Conservation (phyloP, 1,140 invertebrate genomes). For the Drosophila nigromelanica region DNA sequence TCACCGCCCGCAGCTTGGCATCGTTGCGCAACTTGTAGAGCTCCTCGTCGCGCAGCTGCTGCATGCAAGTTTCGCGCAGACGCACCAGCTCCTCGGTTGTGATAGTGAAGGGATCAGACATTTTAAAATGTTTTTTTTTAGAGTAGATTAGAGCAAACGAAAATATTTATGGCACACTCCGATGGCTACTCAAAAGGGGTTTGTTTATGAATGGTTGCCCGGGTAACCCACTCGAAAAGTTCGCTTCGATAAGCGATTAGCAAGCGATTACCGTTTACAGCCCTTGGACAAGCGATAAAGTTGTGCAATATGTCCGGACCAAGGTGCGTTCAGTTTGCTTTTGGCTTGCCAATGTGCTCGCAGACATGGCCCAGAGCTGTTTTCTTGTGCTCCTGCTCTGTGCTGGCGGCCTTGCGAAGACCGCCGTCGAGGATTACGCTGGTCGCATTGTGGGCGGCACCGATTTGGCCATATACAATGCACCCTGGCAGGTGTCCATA, state of each 20-base stretch:
- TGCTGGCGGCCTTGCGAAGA: not conserved
- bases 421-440: not conserved
- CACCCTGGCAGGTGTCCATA: constrained; percentile 86
- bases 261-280: constrained; percentile 62
- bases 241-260: constrained; percentile 58
- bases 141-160: not conserved
- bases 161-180: constrained; percentile 6
- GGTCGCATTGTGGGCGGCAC: constrained; percentile 86
- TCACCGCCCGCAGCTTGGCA: constrained; percentile 86
- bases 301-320: not conserved
- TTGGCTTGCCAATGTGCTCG: constrained; percentile 16
- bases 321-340: constrained; percentile 37
- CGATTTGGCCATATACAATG: constrained; percentile 84
- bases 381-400: constrained; percentile 12
- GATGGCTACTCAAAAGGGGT: constrained; percentile 8
- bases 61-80: constrained; percentile 57
- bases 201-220: constrained; percentile 61
- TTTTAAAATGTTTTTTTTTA: not conserved
- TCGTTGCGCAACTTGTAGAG: constrained; percentile 86
- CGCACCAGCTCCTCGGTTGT: constrained; percentile 67
- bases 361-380: constrained; percentile 1
- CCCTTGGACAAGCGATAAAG: constrained; percentile 45
- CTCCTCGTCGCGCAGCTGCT: constrained; percentile 83
- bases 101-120: constrained; percentile 53
- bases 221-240: constrained; percentile 33